Conservation (phyloP, 1,140 invertebrate species). For the Ectropis grisescens region DNA sequence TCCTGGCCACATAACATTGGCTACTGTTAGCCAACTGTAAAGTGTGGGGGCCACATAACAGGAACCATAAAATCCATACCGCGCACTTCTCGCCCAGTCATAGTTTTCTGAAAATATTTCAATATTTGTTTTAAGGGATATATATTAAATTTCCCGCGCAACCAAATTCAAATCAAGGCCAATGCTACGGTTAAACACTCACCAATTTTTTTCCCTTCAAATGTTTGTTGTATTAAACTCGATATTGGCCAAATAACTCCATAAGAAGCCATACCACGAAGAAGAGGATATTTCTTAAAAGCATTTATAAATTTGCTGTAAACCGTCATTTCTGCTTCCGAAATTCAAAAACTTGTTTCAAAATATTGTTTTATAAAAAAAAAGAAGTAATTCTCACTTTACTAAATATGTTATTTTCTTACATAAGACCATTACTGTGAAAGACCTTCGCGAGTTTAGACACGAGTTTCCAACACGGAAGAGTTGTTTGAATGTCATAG, state of each 20-base stretch:
- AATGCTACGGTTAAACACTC: conserved; percentile 17
- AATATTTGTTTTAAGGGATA: neutral
- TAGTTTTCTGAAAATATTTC: conserved; percentile 29
- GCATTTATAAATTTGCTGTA: conserved; percentile 33
- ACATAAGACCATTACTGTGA: too few species aligned
- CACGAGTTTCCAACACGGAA: too few species aligned
- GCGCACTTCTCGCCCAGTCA: conserved; percentile 51
- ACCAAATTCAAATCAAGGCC: too few species aligned
- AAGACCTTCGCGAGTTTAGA: too few species aligned
- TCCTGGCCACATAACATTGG: conserved; percentile 54
- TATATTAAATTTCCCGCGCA: too few species aligned
- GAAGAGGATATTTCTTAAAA: conserved; percentile 48
- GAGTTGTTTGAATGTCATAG: too few species aligned
- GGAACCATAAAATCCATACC: conserved; percentile 56
- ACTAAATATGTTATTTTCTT: too few species aligned
- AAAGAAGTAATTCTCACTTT: too few species aligned
- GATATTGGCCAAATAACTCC: conserved; percentile 54
- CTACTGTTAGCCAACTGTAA: conserved; percentile 53
- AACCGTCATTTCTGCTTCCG: conserved; percentile 27
- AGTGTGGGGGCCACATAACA: conserved; percentile 61
- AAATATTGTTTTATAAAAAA: too few species aligned
- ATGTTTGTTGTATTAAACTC: conserved; percentile 57
- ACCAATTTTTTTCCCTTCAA: conserved; percentile 52
- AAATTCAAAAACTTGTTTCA: too few species aligned
- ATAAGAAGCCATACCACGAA: conserved; percentile 55